Evolutionary conservation across 2,113 vertebrate genomes (phyloP).

Genomic region (Chiloscyllium plagiosum): DNA sequence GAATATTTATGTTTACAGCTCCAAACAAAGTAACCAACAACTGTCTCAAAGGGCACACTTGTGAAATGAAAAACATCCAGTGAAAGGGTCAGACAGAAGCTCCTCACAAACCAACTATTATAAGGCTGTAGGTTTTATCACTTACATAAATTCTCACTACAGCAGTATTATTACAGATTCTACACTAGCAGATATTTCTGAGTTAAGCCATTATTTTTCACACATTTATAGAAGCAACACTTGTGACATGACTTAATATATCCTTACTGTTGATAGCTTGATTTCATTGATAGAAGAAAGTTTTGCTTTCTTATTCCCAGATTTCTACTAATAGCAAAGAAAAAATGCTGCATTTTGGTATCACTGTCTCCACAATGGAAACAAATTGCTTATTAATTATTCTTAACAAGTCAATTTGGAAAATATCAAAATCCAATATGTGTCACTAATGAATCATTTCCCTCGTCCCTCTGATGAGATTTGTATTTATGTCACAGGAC

Average conservation of each 20-base stretch:
- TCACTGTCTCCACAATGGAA: background rate
- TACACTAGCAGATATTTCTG: background rate
- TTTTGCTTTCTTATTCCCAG: background rate
- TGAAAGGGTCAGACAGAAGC: background rate
- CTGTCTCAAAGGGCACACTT: background rate
- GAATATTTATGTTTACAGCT: slow-evolving; percentile 5
- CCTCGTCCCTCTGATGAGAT: background rate
- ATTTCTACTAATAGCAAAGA: background rate
- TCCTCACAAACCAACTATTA: background rate
- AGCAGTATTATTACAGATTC: background rate
- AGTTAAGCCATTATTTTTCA: background rate
- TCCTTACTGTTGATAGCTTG: background rate
- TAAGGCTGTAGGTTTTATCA: background rate
- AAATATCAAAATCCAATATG: background rate
- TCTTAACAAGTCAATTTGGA: background rate
- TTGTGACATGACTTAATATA: too few species aligned
- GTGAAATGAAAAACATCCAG: background rate
- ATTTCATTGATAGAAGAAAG: background rate
- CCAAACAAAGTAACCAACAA: background rate
- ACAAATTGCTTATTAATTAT: background rate
- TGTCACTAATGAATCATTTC: background rate
- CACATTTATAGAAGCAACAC: too few species aligned
- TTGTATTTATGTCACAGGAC: background rate
- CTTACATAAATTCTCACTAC: background rate
- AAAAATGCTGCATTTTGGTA: background rate